Percentiles rank a stretch among this genome's conserved stretches.
Conservation (phyloP, 2,797 vertebrate species). For the Fistularia tabacaria region DNA sequence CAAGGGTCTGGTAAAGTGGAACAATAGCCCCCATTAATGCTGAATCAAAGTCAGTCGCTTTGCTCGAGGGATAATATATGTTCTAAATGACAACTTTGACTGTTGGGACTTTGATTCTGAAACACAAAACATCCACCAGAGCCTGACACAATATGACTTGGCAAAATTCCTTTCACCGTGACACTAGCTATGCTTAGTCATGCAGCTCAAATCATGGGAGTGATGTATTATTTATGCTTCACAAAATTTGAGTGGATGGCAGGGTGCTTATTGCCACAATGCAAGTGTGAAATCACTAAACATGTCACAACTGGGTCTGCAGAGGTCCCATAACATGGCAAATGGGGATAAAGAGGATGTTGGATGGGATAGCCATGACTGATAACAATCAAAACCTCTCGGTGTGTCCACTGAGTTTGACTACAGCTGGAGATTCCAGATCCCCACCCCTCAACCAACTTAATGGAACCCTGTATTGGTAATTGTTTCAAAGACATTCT, state of each 20-base stretch:
- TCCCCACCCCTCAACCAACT: slow-evolving; percentile 29
- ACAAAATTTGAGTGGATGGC: slow-evolving; percentile 49
- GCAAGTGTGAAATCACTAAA: slow-evolving; percentile 67
- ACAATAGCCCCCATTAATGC: too few species aligned
- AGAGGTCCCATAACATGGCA: slow-evolving; percentile 40
- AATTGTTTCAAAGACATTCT: slow-evolving; percentile 44
- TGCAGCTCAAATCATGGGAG: slow-evolving; percentile 73
- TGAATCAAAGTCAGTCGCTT: too few species aligned
- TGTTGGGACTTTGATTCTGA: slow-evolving; percentile 7
- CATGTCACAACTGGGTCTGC: slow-evolving; percentile 55
- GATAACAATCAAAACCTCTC: slow-evolving; percentile 49
- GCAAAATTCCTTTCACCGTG: slow-evolving; percentile 71
- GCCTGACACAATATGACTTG: slow-evolving; percentile 57
- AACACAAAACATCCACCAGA: slow-evolving; percentile 23
- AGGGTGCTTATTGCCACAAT: slow-evolving; percentile 46
- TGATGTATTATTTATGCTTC: slow-evolving; percentile 72
- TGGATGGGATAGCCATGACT: slow-evolving; percentile 43
- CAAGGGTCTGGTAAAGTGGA: too few species aligned
- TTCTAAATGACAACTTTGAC: slow-evolving; percentile 1
- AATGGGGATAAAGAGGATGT: slow-evolving; percentile 33
- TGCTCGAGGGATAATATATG: too few species aligned
- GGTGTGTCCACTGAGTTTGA: slow-evolving; percentile 32
- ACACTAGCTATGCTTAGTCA: slow-evolving; percentile 72
- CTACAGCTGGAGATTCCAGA: slow-evolving; percentile 53
- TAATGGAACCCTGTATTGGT: slow-evolving; percentile 13